Evolutionary conservation across 1,140 invertebrate species (phyloP), one percentile per base, ranked within the genome.

Genomic region (Pteromalus puparum): DNA sequence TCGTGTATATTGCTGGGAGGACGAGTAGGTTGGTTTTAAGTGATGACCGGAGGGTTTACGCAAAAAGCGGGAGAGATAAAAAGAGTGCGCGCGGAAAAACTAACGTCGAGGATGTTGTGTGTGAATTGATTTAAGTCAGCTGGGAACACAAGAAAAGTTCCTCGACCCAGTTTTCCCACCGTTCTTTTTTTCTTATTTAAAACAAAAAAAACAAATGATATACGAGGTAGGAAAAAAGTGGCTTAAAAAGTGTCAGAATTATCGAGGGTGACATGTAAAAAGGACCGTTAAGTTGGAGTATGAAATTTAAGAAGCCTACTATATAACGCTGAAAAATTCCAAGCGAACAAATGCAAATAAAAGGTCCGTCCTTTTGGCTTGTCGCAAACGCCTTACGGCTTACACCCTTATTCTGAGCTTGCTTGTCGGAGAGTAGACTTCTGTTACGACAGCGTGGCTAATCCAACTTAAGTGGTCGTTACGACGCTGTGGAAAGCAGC

Each of bases 381-480:
- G 53, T 28, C 15, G 21, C 34, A 65, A 61, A 21, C 80, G 67
- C 76, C 88, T 87, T 87, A 21, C 80, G 67, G 76, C 88, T 87
- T 87, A 61, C 85, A 68, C 83, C 61, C 68, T 77, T 77, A 34
- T 5, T 68, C 5, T 10, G n/a, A 78, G 73, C 78, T 21, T n/a
- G 53, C 53, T n/a, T n/a, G n/a, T n/a, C 6, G 53, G 53, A 61
- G 53, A 83, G 65, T 38, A 77, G 72, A 61, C 79, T 85, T 53
- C 61, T 53, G 77, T 38, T 75, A 67, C 81, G 82, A 81, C 83
- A 68, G 85, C 87, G 82, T 87, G 77, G 81, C 84, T 90, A 89
- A 89, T 89, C 87, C 79, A 73, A 89, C 84, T 87, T 88, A 90
- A 89, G 85, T 89, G 81, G 77, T 86, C 82, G 86, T 88, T 88